A percentile compares a stretch with the other conserved stretches of the same genome.
These are phyloP conservation scores for Actinostola sp. DNA, from an alignment of 92 coral and sea anemone species.

Conservation along the genomic window DNA sequence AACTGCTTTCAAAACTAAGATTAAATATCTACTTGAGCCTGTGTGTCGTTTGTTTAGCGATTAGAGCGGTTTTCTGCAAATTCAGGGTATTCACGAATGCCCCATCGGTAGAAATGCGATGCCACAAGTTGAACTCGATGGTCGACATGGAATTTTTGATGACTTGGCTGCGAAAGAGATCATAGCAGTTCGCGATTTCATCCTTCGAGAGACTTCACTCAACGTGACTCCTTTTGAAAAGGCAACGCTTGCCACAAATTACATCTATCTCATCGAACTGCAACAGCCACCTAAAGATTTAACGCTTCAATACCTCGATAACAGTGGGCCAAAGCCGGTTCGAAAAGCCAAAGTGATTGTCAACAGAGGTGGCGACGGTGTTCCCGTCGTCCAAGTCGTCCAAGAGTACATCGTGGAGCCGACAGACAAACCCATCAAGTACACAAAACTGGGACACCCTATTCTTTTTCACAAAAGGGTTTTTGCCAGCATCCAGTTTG, in stretches of 20 bases:
- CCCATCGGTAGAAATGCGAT: not conserved
- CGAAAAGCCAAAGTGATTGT: constrained; percentile 69
- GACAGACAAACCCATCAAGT: constrained; percentile 35
- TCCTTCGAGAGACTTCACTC: constrained; percentile 36
- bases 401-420: constrained; percentile 67
- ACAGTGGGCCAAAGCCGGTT: constrained; percentile 44
- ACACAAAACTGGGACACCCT: constrained; percentile 26
- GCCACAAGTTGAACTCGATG: not conserved
- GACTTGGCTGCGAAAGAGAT: constrained; percentile 68
- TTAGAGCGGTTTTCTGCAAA: too few relatives aligned
- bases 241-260: constrained; percentile 55
- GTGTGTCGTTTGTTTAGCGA: too few relatives aligned
- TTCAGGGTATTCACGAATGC: constrained; percentile 1
- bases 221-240: constrained; percentile 51
- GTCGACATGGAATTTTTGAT: constrained; percentile 40
- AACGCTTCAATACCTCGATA: constrained; percentile 54
- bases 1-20: too few relatives aligned
- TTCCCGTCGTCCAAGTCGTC: constrained; percentile 53
- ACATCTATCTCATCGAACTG: constrained; percentile 70
- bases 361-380: constrained; percentile 47
- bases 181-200: constrained; percentile 60
- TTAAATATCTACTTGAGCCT: too few relatives aligned
- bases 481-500: constrained; percentile 17
- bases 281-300: constrained; percentile 58
- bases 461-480: constrained; percentile 63